phyloP scores from a whole-genome alignment of 1,140 invertebrate genomes.

The Drosophila pseudoobscura region DNA sequence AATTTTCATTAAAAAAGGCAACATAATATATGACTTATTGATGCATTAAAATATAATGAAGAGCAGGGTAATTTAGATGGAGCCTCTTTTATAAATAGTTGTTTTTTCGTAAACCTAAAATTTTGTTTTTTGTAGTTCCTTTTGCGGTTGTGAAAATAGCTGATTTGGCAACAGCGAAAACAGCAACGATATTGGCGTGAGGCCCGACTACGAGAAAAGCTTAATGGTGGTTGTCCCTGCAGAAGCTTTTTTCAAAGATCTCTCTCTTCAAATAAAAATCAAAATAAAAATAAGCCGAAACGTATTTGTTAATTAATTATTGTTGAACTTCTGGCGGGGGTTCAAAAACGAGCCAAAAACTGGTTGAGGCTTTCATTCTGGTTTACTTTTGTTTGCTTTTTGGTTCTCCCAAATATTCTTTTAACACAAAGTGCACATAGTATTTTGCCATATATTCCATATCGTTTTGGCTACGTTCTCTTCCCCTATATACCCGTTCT shows the following conservation, averaged over 20 bases:
- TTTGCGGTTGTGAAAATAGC: too few species aligned
- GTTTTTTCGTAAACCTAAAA: too few species aligned
- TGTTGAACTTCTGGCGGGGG: conserved; percentile 31
- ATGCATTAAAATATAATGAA: too few species aligned
- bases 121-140: too few species aligned
- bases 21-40: too few species aligned
- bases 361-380: conserved; percentile 23
- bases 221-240: not conserved
- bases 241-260: conserved; percentile 14
- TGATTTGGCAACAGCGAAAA: too few species aligned
- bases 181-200: too few species aligned
- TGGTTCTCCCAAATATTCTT: conserved; percentile 1
- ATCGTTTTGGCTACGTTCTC: conserved; percentile 2
- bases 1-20: too few species aligned
- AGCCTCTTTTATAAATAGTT: too few species aligned
- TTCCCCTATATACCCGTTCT: not conserved
- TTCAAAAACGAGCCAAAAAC: conserved; percentile 33
- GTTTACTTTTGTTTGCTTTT: conserved; percentile 6
- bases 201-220: not conserved
- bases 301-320: conserved; percentile 16
- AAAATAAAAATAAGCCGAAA: not conserved
- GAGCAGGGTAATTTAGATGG: too few species aligned
- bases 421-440: conserved; percentile 15
- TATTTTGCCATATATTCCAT: conserved; percentile 8
- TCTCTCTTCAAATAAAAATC: too few species aligned